A percentile compares a stretch with the other conserved stretches of the same genome.
These are phyloP conservation scores for Amitus sp. DNA, from an alignment of 2,888 invertebrate genomes.

Conservation along the genomic window DNA sequence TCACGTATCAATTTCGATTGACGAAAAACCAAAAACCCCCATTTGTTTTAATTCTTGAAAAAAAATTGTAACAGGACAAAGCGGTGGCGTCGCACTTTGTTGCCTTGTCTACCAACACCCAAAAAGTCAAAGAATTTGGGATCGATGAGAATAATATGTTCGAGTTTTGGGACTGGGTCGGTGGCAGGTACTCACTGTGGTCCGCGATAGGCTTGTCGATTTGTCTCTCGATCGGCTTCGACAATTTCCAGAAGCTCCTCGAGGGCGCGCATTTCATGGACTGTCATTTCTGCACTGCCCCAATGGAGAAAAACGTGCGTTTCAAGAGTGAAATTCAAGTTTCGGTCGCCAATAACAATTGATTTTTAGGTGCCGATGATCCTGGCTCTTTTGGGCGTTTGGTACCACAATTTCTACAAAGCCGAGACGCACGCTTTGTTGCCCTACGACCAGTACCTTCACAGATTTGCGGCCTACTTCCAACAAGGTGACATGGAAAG, in stretches of 20 bases:
- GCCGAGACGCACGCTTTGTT: constrained; percentile 95
- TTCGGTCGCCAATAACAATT: not conserved
- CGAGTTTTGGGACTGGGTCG: constrained; percentile 99
- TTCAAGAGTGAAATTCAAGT: constrained; percentile 1
- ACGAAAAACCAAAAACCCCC: too few species aligned
- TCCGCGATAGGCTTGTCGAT: constrained; percentile 99
- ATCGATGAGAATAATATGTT: constrained; percentile 99
- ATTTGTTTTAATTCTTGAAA: too few species aligned
- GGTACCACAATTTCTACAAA: constrained; percentile 96
- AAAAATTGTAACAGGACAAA: constrained; percentile 70
- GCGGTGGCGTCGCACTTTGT: constrained; percentile 98
- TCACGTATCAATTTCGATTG: too few species aligned
- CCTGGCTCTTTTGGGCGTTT: constrained; percentile 88
- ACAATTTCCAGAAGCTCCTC: constrained; percentile 92
- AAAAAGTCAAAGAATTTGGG: constrained; percentile 96
- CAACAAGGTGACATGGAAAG: constrained; percentile 99
- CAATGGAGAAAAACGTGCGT: constrained; percentile 90
- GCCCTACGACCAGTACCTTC: constrained; percentile 98
- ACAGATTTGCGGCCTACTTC: constrained; percentile 99
- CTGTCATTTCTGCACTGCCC: constrained; percentile 87
- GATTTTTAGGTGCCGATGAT: constrained; percentile 86
- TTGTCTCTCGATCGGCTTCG: constrained; percentile 90
- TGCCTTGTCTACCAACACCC: constrained; percentile 94
- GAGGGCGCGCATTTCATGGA: constrained; percentile 95
- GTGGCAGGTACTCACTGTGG: constrained; percentile 97